These are phyloP conservation scores for Channa maculata DNA, from an alignment of 2,113 vertebrate genomes.

Conservation along the genomic window DNA sequence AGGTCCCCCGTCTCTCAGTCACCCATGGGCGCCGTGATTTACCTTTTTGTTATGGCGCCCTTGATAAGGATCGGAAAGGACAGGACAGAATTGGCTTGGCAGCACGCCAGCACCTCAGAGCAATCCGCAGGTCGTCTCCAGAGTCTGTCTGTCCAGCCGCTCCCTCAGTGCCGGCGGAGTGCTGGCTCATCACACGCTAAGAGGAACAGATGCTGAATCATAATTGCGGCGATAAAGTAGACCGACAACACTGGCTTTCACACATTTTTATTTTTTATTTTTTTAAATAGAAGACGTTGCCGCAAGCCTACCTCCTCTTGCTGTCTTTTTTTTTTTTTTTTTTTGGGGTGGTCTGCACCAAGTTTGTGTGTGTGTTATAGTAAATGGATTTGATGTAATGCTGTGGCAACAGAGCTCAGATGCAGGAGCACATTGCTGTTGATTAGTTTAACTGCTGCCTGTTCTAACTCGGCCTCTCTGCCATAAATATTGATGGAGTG, in stretches of 20 bases:
- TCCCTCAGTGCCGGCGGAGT: conserved; percentile 23
- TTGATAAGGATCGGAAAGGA: conserved; percentile 79
- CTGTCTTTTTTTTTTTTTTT: background rate
- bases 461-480: conserved; percentile 40
- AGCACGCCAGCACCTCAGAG: conserved; percentile 65
- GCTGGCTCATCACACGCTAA: conserved; percentile 56
- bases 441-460: conserved; percentile 77
- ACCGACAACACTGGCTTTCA: conserved; percentile 28
- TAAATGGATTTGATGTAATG: conserved; percentile 40
- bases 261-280: conserved; percentile 27
- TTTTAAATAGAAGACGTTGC: background rate
- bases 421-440: conserved; percentile 51
- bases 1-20: conserved; percentile 37
- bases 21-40: conserved; percentile 54
- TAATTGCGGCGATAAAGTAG: conserved; percentile 70
- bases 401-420: conserved; percentile 50
- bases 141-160: conserved; percentile 41
- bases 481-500: conserved; percentile 80
- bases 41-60: conserved; percentile 66
- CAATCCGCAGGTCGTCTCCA: conserved; percentile 66
- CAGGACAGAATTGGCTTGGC: conserved; percentile 74
- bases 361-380: conserved; percentile 16
- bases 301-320: too few species aligned
- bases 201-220: conserved; percentile 75
- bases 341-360: conserved; percentile 6